These are phyloP conservation scores for Lepilemur ruficaudatus DNA, from an alignment of 2,797 vertebrate species.

Conservation along the genomic window DNA sequence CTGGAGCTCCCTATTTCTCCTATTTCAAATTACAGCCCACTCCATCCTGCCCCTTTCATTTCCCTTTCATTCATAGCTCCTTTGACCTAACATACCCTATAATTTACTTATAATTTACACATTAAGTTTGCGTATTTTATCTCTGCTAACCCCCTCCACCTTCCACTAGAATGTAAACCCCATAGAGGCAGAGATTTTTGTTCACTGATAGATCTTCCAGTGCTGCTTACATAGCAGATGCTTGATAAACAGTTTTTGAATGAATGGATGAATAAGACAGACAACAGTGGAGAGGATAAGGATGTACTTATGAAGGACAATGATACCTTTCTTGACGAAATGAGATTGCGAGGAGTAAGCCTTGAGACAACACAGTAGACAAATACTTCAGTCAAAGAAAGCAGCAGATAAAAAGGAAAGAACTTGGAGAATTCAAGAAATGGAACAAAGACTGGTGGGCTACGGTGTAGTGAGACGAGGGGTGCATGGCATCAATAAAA, in stretches of 20 bases:
- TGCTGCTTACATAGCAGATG: not conserved
- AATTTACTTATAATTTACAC: not conserved
- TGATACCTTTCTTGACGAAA: not conserved
- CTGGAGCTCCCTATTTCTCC: not conserved
- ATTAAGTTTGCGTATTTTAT: not conserved
- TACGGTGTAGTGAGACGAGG: not conserved
- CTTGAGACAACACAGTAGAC: not conserved
- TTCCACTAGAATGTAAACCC: not conserved
- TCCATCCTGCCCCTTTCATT: not conserved
- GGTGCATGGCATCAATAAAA: rapidly evolving
- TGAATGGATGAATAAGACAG: not conserved
- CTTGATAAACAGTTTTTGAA: not conserved
- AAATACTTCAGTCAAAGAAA: not conserved
- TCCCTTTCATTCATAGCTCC: not conserved
- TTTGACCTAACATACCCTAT: not conserved
- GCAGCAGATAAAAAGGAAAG: not conserved
- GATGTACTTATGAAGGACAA: not conserved
- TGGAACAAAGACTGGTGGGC: not conserved
- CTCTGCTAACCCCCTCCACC: not conserved
- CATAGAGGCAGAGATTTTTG: not conserved
- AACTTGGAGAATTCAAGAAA: not conserved
- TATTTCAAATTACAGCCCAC: not conserved
- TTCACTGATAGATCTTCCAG: not conserved
- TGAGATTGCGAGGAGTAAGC: not conserved
- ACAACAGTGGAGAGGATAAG: not conserved